Base-by-base conservation (phyloP, 2,888 invertebrate species). In the Agriopis marginaria region DNA sequence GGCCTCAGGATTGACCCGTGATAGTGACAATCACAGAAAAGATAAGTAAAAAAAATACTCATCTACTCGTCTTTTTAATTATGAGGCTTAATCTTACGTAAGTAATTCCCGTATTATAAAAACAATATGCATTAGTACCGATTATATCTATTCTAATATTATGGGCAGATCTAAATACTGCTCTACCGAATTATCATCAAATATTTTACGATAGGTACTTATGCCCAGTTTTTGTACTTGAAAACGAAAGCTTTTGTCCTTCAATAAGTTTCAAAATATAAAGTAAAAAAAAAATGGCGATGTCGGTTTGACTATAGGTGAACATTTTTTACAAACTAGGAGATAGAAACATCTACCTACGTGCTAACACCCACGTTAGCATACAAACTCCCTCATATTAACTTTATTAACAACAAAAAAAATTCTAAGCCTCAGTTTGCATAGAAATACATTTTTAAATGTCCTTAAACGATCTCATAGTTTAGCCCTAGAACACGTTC, bases 401-500 rank as follows among this genome's bases (percentile, higher is more conserved):
- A 14, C 42, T 10, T 14, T 6, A 53, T 39, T 3, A 17, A 39
- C 3, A 23, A 54, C 40, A 53, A 59, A 14, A 39, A 42, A 7
- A 32, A 12, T n/a, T n/a, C 39, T 23, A 23, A 23, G 17, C 17
- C 63, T 53, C 32, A 40, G 45, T 40, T 64, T 11, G 49, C 54
- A 44, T 42, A 53, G 45, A 53, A 32, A 62, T 51, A 7, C 10
- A 11, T 61, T 40, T 42, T 8, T 51, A 39, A 50, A 49, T 17
- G 40, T 44, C 9, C 11, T 32, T 32, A 9, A 23, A 42, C 12
- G 23, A 7, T 63, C 42, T 56, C 62, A 61, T 62, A 17, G 47
- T n/a, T 8, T 51, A 58, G 45, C 51, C 56, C 51, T 69, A 55
- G 69, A 65, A 56, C 62, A 63, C 59, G 61, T 63, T 55, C 63